These are phyloP conservation scores for Arothron firmamentum DNA, from an alignment of 2,113 vertebrate genomes.

Conservation along the genomic window DNA sequence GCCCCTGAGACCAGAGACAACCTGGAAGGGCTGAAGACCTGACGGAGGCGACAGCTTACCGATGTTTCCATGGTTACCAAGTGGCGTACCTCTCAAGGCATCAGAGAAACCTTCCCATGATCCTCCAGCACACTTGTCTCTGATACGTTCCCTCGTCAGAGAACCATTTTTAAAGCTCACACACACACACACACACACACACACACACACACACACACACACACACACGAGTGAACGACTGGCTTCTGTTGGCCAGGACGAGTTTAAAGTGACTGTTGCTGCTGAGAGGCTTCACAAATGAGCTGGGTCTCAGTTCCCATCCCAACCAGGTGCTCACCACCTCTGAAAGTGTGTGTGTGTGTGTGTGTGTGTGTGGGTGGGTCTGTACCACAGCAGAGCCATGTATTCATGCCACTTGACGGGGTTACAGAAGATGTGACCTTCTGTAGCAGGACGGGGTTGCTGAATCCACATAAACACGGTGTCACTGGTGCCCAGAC, in stretches of 20 bases:
- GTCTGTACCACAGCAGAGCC: slow-evolving; percentile 87
- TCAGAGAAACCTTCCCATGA: slow-evolving; percentile 88
- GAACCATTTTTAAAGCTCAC: slow-evolving; percentile 96
- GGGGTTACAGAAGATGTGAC: slow-evolving; percentile 88
- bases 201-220: slow-evolving; percentile 12
- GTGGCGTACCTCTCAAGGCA: slow-evolving; percentile 74
- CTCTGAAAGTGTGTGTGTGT: background rate
- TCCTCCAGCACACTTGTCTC: slow-evolving; percentile 77
- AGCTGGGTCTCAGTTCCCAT: background rate
- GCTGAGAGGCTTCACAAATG: background rate
- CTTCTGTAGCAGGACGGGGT: slow-evolving; percentile 83
- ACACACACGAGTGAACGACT: background rate
- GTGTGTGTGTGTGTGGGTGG: background rate
- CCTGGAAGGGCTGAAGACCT: background rate
- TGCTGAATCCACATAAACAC: slow-evolving; percentile 89
- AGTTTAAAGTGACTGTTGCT: too few species aligned
- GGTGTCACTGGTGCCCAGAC: slow-evolving; percentile 92
- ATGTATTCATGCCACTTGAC: slow-evolving; percentile 81
- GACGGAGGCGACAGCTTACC: slow-evolving; percentile 64
- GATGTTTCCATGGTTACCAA: slow-evolving; percentile 86
- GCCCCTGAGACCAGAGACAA: background rate
- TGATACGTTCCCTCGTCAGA: slow-evolving; percentile 87
- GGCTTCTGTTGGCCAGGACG: background rate
- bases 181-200: slow-evolving; percentile 10
- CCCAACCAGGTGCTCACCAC: background rate